Percentiles rank a stretch among this genome's conserved stretches.
Evolutionary conservation across 2,888 invertebrate species (phyloP).

Genomic region (Ommatoiulus sabulosus): DNA sequence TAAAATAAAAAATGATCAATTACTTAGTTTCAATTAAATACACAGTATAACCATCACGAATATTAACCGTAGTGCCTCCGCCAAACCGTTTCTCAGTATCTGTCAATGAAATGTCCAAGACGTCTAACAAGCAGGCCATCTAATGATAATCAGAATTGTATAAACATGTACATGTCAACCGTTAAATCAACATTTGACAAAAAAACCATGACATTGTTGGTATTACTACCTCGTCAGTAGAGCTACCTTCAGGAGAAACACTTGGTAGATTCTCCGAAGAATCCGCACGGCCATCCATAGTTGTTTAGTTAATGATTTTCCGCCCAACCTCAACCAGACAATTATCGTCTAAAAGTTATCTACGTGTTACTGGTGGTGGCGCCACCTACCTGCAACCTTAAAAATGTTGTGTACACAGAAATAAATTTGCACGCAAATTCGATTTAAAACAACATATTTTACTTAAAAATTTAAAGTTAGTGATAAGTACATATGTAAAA

Average conservation of each 20-base stretch:
- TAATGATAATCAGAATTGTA: neutral
- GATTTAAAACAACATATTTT: neutral
- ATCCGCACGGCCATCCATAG: neutral
- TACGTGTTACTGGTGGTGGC: neutral
- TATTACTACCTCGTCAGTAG: neutral
- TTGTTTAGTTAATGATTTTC: neutral
- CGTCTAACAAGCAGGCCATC: slow-evolving; percentile 51
- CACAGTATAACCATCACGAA: slow-evolving; percentile 55
- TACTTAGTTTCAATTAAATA: slow-evolving; percentile 58
- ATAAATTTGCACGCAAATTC: neutral
- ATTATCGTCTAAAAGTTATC: neutral
- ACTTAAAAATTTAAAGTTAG: neutral
- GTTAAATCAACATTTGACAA: neutral
- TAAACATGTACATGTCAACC: neutral
- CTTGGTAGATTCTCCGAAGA: neutral
- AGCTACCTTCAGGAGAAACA: neutral
- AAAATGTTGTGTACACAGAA: neutral
- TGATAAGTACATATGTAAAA: neutral
- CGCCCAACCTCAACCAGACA: neutral
- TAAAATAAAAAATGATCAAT: neutral
- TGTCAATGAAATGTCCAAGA: slow-evolving; percentile 52
- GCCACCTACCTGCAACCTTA: neutral
- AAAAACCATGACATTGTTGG: neutral
- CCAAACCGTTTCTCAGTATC: slow-evolving; percentile 52
- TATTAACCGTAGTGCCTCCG: neutral